These are phyloP conservation scores for Ochotona curzoniae DNA, from an alignment of 2,113 vertebrate species.

Conservation along the genomic window DNA sequence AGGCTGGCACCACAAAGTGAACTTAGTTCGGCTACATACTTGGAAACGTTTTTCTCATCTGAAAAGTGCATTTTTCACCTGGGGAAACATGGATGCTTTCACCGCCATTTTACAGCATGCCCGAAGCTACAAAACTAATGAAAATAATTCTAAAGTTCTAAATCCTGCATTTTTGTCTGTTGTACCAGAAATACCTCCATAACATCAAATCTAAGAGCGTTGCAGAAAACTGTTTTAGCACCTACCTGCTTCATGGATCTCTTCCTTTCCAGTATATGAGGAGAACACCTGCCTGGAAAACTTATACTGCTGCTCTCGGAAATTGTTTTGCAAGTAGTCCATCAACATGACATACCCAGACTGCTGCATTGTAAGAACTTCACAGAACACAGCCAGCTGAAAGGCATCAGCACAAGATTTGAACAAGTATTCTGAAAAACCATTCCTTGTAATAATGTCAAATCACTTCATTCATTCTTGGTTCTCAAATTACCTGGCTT, in stretches of 20 bases:
- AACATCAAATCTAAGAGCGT: neutral
- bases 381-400: constrained; percentile 96
- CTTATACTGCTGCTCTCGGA: constrained; percentile 93
- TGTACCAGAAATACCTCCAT: neutral
- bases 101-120: constrained; percentile 2
- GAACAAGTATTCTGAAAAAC: neutral
- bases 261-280: constrained; percentile 96
- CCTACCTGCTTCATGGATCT: constrained; percentile 93
- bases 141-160: neutral
- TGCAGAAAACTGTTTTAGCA: constrained; percentile 60
- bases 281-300: constrained; percentile 97
- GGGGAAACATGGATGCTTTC: neutral
- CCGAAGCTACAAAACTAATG: neutral
- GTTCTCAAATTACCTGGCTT: constrained; percentile 89
- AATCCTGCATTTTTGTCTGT: neutral
- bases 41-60: constrained; percentile 25
- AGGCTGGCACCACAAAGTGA: neutral
- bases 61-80: neutral
- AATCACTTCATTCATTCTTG: constrained; percentile 25
- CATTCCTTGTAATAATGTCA: constrained; percentile 1
- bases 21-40: neutral
- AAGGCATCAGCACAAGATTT: constrained; percentile 40
- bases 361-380: constrained; percentile 99
- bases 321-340: constrained; percentile 99
- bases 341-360: constrained; percentile 98